Base-by-base conservation (phyloP, 2,797 vertebrate genomes). In the Okamejei kenojei region DNA sequence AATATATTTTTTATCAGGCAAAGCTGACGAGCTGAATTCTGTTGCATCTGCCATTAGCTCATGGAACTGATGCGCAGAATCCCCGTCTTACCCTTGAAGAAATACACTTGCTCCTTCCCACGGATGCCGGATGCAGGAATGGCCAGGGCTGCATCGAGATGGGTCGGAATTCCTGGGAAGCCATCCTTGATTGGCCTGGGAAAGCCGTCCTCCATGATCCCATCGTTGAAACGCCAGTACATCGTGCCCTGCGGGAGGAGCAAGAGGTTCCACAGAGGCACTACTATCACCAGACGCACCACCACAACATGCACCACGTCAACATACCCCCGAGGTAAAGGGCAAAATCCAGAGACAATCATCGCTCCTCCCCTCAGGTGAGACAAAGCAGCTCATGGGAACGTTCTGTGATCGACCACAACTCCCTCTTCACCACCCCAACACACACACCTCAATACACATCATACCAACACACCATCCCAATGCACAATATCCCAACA, bases 141-240 rank as follows among this genome's bases (percentile, higher is more conserved):
- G 11, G 93, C 77, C 13, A 93, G 0, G 2, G 93, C 13, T 3
- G 93, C 93, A 9, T 93, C 78, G 7, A 73, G 5, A 11, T 68
- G 7, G 13, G 15, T 3, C 1, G 93, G 93, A 58, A 93, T 84
- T 10, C 78, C 32, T 9, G 78, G 93, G 21, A 93, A 93, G 0
- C 93, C 78, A 5, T 26, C 1, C 78, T 0, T 1, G 78, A 93
- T 80, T 10, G 23, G 26, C 9, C 0, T 38, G 1, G 93, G 93
- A n/a, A 61, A 93, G 9, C 17, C 13, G 29, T 3, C 6, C 2
- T 93, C 93, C 61, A 82, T 1, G 0, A 61, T 73, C 9, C 93
- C 93, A 21, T 93, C 21, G 19, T 65, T 6, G 17, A 93, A 71
- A 94, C 93, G 21, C 93, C 78, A 80, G n/a, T 74, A 93, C 0